These are phyloP conservation scores for Papilio dardanus DNA, from an alignment of 1,140 invertebrate species.

Conservation along the genomic window DNA sequence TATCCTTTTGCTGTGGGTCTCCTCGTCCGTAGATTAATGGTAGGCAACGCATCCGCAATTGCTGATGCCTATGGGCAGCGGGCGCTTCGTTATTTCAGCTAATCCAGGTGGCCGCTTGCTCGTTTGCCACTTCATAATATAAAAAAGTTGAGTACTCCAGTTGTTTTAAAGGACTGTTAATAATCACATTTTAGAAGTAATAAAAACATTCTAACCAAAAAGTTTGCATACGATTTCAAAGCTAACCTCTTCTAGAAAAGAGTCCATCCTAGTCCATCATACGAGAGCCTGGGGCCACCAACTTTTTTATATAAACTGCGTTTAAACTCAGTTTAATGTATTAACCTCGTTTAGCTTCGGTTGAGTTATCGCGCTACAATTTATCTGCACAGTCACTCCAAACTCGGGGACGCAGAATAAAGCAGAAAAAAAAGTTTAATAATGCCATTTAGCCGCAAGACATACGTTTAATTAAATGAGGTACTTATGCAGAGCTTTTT, in stretches of 20 bases:
- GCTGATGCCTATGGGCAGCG: too few species aligned
- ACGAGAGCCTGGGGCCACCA: conserved; percentile 48
- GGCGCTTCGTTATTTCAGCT: too few species aligned
- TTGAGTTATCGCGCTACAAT: conserved; percentile 71
- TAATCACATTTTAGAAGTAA: background rate
- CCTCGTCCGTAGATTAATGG: too few species aligned
- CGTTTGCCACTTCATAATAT: too few species aligned
- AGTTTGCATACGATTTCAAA: background rate
- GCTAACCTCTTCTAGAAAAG: conserved; percentile 13
- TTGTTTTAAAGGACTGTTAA: background rate
- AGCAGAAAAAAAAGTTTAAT: conserved; percentile 73
- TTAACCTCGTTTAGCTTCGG: conserved; percentile 67
- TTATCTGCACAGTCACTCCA: conserved; percentile 60
- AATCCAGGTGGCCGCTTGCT: too few species aligned
- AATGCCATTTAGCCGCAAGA: conserved; percentile 58
- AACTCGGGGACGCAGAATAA: conserved; percentile 48
- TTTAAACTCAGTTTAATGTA: conserved; percentile 75
- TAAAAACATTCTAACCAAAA: background rate
- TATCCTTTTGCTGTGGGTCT: too few species aligned
- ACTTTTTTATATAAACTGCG: conserved; percentile 50
- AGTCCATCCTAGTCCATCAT: conserved; percentile 35
- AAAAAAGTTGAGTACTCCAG: background rate
- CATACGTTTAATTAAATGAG: conserved; percentile 45
- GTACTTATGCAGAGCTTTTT: conserved; percentile 37
- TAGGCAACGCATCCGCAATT: too few species aligned